These are phyloP conservation scores for Trichopoda pennipes DNA, from an alignment of 2,888 invertebrate species.

Conservation along the genomic window DNA sequence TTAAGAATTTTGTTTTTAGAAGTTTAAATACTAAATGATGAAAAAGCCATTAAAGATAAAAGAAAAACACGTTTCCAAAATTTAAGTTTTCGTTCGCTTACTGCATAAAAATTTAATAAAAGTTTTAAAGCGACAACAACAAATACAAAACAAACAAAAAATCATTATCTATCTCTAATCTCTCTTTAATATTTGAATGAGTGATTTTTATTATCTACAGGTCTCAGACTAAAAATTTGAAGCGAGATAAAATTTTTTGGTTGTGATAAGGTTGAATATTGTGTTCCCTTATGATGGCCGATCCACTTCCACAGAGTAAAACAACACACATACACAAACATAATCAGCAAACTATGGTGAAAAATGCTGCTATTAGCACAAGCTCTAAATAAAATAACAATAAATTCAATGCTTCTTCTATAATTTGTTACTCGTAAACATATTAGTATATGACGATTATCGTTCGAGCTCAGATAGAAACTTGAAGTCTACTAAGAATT, in stretches of 20 bases:
- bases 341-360: constrained; percentile 26
- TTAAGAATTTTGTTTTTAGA: no score
- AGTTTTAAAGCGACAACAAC: no score
- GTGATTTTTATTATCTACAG: constrained; percentile 46
- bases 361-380: constrained; percentile 21
- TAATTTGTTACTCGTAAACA: constrained; percentile 26
- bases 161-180: neutral
- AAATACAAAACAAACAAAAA: no score
- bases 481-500: constrained; percentile 36
- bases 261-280: constrained; percentile 57
- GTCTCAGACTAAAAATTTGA: constrained; percentile 5
- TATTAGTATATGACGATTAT: constrained; percentile 44
- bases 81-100: no score
- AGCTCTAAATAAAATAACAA: constrained; percentile 32
- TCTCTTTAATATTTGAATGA: constrained; percentile 57
- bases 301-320: constrained; percentile 33
- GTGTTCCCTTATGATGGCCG: constrained; percentile 21
- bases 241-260: constrained; percentile 31
- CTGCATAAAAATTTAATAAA: no score
- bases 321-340: constrained; percentile 22
- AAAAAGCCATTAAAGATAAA: no score
- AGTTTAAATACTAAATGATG: no score
- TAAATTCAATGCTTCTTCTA: constrained; percentile 23
- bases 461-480: constrained; percentile 54
- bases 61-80: no score